Conservation (phyloP, 2,113 vertebrate genomes). For the Gymnobelideus leadbeateri region DNA sequence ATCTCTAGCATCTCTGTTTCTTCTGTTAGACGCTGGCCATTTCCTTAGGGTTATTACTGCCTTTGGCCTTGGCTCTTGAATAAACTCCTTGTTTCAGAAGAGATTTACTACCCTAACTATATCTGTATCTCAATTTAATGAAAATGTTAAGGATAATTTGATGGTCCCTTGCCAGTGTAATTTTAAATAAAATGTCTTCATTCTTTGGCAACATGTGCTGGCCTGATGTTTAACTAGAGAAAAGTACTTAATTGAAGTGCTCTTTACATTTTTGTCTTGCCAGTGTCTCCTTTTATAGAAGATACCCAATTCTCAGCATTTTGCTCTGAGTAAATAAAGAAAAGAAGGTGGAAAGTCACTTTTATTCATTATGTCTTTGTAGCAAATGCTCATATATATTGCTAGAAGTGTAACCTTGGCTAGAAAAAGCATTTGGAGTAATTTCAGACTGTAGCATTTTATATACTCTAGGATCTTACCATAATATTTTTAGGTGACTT, state of each 20-base stretch:
- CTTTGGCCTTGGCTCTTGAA: slow-evolving; percentile 79
- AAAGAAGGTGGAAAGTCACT: background rate
- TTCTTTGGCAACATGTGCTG: slow-evolving; percentile 79
- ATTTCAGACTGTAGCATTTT: slow-evolving; percentile 49
- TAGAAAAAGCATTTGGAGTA: slow-evolving; percentile 6
- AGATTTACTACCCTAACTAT: slow-evolving; percentile 84
- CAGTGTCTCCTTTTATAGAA: slow-evolving; percentile 73
- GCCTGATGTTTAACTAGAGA: slow-evolving; percentile 78
- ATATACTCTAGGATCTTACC: slow-evolving; percentile 53
- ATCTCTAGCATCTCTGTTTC: background rate
- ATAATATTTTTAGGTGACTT: slow-evolving; percentile 51
- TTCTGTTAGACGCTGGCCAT: slow-evolving; percentile 50
- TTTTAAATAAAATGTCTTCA: slow-evolving; percentile 85
- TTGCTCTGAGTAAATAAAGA: slow-evolving; percentile 79
- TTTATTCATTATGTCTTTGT: slow-evolving; percentile 6
- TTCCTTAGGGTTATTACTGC: slow-evolving; percentile 72
- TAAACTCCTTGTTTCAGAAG: slow-evolving; percentile 79
- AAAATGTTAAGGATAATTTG: slow-evolving; percentile 86
- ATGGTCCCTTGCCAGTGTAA: slow-evolving; percentile 85
- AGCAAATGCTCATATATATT: slow-evolving; percentile 66
- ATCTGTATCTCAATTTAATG: slow-evolving; percentile 86
- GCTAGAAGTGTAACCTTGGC: slow-evolving; percentile 72
- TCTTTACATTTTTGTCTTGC: slow-evolving; percentile 74
- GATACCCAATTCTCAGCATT: slow-evolving; percentile 77
- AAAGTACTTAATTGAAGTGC: slow-evolving; percentile 81